Evolutionary conservation across 2,797 vertebrate genomes (phyloP).

Genomic region (Syncerus caffer): DNA sequence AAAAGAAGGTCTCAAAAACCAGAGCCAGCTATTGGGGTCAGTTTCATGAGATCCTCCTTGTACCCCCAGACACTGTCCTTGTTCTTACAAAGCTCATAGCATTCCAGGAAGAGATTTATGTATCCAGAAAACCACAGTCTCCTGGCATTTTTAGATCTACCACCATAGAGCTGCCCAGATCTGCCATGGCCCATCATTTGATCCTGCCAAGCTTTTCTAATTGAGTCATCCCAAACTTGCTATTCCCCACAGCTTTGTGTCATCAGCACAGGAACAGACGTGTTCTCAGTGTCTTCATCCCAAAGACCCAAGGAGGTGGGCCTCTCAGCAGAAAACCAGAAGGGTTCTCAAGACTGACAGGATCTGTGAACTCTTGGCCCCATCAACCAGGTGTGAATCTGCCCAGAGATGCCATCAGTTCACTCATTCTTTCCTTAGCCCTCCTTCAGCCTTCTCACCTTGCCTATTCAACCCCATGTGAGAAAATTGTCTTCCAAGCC

Average conservation of each 20-base stretch:
- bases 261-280: not conserved
- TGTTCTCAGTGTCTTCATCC: not conserved
- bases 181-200: not conserved
- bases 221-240: not conserved
- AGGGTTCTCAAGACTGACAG: not conserved
- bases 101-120: not conserved
- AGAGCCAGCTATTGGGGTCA: not conserved
- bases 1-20: not conserved
- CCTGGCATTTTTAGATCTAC: not conserved
- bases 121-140: not conserved
- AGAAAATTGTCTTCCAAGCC: not conserved
- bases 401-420: not conserved
- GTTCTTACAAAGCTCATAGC: not conserved
- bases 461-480: not conserved
- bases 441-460: not conserved
- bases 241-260: not conserved
- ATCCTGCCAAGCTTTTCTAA: not conserved
- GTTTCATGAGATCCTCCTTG: not conserved
- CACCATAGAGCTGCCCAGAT: not conserved
- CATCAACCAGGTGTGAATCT: not conserved
- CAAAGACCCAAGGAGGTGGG: not conserved
- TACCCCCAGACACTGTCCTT: not conserved
- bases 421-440: not conserved
- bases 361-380: not conserved
- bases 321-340: not conserved